Percentiles rank a stretch among this genome's conserved stretches.
Evolutionary conservation across 2,113 vertebrate species (phyloP).

Genomic region (Nesogale talazaci): DNA sequence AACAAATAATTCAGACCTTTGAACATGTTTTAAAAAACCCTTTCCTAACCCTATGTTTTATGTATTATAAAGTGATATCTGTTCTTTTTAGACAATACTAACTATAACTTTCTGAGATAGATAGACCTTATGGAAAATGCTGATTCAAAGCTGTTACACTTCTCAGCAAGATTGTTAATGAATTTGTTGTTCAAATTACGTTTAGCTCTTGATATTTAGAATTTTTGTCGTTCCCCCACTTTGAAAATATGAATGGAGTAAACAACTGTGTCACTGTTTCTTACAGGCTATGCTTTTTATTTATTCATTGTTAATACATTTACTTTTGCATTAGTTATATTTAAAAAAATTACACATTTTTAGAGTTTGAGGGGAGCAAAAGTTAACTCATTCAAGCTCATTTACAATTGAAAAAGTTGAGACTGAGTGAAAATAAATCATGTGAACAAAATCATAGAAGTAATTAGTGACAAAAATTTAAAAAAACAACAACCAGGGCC

Average conservation of each 20-base stretch:
- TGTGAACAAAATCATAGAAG: slow-evolving; percentile 30
- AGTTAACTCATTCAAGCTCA: neutral
- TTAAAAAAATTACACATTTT: neutral
- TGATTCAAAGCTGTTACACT: neutral
- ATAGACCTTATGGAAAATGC: slow-evolving; percentile 7
- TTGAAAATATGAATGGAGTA: slow-evolving; percentile 52
- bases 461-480: neutral
- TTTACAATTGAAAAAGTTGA: slow-evolving; percentile 29
- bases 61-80: neutral
- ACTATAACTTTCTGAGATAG: neutral
- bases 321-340: too few relatives aligned
- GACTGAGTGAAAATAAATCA: slow-evolving; percentile 9
- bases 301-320: neutral
- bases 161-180: slow-evolving; percentile 31
- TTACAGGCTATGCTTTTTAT: neutral
- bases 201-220: slow-evolving; percentile 6
- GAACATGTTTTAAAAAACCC: slow-evolving; percentile 19
- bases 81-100: slow-evolving; percentile 21
- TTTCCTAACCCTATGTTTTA: slow-evolving; percentile 33
- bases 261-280: neutral
- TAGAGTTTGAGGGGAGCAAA: neutral
- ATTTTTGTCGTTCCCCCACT: slow-evolving; percentile 7
- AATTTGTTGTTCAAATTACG: slow-evolving; percentile 24
- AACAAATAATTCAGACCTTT: slow-evolving; percentile 42
- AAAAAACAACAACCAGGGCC: slow-evolving; percentile 23